These are phyloP conservation scores for Channa maculata DNA, from an alignment of 2,113 vertebrate species.

Conservation along the genomic window DNA sequence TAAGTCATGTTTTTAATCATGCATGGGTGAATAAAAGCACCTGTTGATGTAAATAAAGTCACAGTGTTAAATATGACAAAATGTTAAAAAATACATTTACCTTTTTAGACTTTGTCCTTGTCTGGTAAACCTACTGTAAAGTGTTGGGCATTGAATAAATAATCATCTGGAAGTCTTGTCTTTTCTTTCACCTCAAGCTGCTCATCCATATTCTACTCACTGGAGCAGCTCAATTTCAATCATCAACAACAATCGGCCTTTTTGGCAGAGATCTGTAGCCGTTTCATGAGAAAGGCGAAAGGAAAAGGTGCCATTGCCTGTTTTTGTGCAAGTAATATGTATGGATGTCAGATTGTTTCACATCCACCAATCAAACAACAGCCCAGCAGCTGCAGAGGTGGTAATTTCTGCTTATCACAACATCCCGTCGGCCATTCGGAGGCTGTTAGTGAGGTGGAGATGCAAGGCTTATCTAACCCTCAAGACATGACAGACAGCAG, in stretches of 20 bases:
- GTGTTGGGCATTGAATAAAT: neutral
- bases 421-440: conserved; percentile 48
- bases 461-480: conserved; percentile 63
- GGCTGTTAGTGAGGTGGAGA: conserved; percentile 57
- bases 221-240: conserved; percentile 39
- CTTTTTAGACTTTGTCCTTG: too few relatives aligned
- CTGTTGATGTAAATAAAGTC: too few relatives aligned
- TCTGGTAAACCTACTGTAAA: too few relatives aligned
- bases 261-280: conserved; percentile 37
- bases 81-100: too few relatives aligned
- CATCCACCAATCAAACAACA: conserved; percentile 51
- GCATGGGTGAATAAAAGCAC: too few relatives aligned
- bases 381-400: conserved; percentile 42
- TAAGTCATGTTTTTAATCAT: too few relatives aligned
- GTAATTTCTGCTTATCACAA: conserved; percentile 64
- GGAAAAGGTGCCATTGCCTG: neutral
- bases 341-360: conserved; percentile 28
- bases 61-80: too few relatives aligned
- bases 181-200: conserved; percentile 43
- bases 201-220: conserved; percentile 39
- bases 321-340: conserved; percentile 19
- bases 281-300: conserved; percentile 28
- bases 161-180: conserved; percentile 35
- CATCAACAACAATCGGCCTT: conserved; percentile 33
- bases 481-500: conserved; percentile 55